These are phyloP conservation scores for Melinaea marsaeus DNA, from an alignment of 2,888 invertebrate genomes.

Conservation along the genomic window DNA sequence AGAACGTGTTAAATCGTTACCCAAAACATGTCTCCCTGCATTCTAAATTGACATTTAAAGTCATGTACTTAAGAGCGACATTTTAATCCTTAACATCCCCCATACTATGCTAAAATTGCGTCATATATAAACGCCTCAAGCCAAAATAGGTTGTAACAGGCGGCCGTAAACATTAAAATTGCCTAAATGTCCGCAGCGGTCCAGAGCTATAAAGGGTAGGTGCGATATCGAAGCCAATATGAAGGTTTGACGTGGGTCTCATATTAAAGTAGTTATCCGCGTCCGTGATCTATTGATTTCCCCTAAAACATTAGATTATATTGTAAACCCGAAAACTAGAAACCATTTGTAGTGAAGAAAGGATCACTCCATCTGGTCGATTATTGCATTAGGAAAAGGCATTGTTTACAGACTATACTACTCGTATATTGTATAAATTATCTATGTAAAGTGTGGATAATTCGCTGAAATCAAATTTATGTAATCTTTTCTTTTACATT, in stretches of 20 bases:
- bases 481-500: too few relatives aligned
- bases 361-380: background rate
- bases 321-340: constrained; percentile 20
- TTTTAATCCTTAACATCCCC: constrained; percentile 7
- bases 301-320: constrained; percentile 33
- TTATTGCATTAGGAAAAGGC: background rate
- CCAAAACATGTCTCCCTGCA: constrained; percentile 16
- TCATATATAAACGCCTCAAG: constrained; percentile 9
- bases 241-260: constrained; percentile 52
- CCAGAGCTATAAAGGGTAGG: constrained; percentile 30
- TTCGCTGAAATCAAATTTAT: too few relatives aligned
- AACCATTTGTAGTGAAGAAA: constrained; percentile 5
- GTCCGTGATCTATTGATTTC: constrained; percentile 34
- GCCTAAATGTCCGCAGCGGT: constrained; percentile 14
- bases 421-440: too few relatives aligned
- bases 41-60: constrained; percentile 12
- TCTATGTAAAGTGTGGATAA: too few relatives aligned
- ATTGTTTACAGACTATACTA: too few relatives aligned
- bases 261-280: constrained; percentile 40
- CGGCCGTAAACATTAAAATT: constrained; percentile 18
- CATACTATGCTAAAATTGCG: constrained; percentile 19
- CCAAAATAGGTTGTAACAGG: constrained; percentile 20
- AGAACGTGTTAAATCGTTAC: constrained; percentile 24
- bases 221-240: constrained; percentile 31
- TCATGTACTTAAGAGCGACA: constrained; percentile 2